A percentile compares a stretch with the other conserved stretches of the same genome.
phyloP scores from a whole-genome alignment of 2,888 invertebrate genomes.

The Chrysotoxum bicinctum region DNA sequence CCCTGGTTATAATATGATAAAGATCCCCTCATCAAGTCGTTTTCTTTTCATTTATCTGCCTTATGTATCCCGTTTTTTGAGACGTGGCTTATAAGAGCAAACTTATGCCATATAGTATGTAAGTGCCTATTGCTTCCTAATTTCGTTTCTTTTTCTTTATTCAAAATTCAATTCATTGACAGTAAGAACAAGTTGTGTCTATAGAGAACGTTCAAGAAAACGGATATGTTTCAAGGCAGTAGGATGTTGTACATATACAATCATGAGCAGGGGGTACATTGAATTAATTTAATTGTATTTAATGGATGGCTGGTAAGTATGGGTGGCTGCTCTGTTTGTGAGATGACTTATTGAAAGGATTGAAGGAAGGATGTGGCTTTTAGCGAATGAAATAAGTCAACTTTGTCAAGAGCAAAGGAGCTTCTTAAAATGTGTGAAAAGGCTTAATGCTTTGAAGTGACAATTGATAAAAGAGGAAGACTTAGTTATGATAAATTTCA shows the following conservation, averaged over 20 bases:
- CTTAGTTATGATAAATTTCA: conserved; percentile 36
- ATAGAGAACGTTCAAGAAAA: not conserved
- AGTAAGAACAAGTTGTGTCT: not conserved
- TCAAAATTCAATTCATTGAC: conserved; percentile 63
- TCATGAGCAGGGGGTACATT: conserved; percentile 46
- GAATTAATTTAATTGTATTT: conserved; percentile 71
- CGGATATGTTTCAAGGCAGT: conserved; percentile 41
- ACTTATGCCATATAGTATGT: conserved; percentile 14
- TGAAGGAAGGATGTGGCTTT: conserved; percentile 41
- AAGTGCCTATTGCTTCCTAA: conserved; percentile 26
- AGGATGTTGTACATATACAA: too few relatives aligned
- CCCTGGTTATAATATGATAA: conserved; percentile 68
- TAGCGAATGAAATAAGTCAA: conserved; percentile 57
- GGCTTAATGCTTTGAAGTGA: conserved; percentile 45
- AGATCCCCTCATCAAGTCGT: conserved; percentile 44
- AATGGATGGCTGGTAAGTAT: conserved; percentile 22
- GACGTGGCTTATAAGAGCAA: conserved; percentile 14
- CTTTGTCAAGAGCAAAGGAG: not conserved
- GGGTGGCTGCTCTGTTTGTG: not conserved
- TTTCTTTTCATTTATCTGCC: conserved; percentile 27
- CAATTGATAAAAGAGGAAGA: conserved; percentile 53
- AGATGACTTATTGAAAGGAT: conserved; percentile 46
- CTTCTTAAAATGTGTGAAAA: conserved; percentile 5
- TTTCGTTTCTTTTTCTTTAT: conserved; percentile 48
- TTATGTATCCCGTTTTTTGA: not conserved